Percentiles rank a stretch among this genome's conserved stretches.
Evolutionary conservation across 2,797 vertebrate genomes (phyloP).

Genomic region (Bryconaethiops microstoma): DNA sequence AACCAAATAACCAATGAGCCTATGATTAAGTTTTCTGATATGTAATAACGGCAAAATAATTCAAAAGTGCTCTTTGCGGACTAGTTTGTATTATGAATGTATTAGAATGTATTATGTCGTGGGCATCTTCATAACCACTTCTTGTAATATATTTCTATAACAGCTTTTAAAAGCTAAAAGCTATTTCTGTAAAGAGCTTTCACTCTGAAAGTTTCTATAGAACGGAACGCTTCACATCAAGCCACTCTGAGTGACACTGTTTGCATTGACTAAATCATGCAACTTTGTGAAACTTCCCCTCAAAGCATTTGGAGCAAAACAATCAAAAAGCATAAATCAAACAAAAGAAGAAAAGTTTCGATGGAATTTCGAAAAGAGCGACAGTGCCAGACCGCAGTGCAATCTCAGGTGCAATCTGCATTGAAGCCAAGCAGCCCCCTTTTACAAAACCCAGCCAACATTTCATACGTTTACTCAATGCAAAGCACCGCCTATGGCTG

Average conservation of each 20-base stretch:
- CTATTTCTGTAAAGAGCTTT: neutral
- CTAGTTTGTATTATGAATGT: too few species aligned
- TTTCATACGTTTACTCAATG: conserved; percentile 31
- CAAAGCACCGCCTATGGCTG: conserved; percentile 40
- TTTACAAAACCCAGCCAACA: conserved; percentile 19
- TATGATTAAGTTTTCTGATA: too few species aligned
- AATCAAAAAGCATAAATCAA: neutral
- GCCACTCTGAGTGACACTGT: neutral
- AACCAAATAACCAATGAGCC: too few species aligned
- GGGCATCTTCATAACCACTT: too few species aligned
- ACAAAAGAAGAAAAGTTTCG: too few species aligned
- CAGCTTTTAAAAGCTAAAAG: neutral
- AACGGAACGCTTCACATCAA: neutral
- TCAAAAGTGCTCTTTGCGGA: neutral
- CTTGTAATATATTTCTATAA: too few species aligned
- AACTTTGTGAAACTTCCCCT: neutral
- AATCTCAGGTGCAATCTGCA: conserved; percentile 18
- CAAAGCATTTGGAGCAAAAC: conserved; percentile 34
- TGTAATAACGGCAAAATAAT: too few species aligned
- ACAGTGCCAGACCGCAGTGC: conserved; percentile 16
- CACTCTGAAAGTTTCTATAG: neutral
- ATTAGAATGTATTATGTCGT: too few species aligned
- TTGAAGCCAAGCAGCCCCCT: conserved; percentile 42
- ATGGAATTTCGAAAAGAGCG: neutral
- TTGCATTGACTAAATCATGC: neutral